These are phyloP conservation scores for Phallusia fumigata DNA, from an alignment of 23 tunicate genomes.

Conservation along the genomic window DNA sequence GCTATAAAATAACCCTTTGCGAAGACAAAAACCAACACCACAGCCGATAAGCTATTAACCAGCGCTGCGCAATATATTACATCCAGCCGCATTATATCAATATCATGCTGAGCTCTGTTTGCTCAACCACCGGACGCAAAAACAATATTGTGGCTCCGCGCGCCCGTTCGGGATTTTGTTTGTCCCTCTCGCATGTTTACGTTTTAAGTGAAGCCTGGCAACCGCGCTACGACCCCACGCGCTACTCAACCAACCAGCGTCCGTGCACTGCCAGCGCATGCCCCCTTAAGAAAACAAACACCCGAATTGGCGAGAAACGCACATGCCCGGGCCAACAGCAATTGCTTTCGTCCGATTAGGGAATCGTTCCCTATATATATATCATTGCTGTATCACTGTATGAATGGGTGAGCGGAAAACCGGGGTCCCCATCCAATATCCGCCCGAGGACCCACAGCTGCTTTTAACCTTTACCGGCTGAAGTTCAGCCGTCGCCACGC, in stretches of 20 bases:
- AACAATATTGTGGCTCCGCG: not conserved
- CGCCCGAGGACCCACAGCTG: no score
- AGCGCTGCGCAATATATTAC: not conserved
- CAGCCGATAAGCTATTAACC: no score
- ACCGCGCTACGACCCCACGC: slow-evolving; percentile 2
- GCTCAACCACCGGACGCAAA: not conserved
- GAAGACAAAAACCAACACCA: no score
- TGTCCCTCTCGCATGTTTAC: not conserved
- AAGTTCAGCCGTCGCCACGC: no score
- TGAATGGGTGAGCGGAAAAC: no score
- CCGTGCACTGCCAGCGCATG: not conserved
- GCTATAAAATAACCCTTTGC: no score
- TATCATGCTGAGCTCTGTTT: not conserved
- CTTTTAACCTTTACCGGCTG: no score
- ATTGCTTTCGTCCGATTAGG: no score
- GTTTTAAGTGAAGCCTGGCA: slow-evolving; percentile 4
- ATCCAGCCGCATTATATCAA: not conserved
- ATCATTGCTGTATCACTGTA: no score
- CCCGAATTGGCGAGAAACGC: not conserved
- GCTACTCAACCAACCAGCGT: not conserved
- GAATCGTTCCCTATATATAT: no score
- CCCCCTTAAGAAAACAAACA: slow-evolving; percentile 9
- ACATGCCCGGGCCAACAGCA: no score
- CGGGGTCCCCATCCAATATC: no score
- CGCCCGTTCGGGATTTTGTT: not conserved